A percentile compares a stretch with the other conserved stretches of the same genome.
These are phyloP conservation scores for Chloroclystis v-ata DNA, from an alignment of 2,888 invertebrate genomes.

Conservation along the genomic window DNA sequence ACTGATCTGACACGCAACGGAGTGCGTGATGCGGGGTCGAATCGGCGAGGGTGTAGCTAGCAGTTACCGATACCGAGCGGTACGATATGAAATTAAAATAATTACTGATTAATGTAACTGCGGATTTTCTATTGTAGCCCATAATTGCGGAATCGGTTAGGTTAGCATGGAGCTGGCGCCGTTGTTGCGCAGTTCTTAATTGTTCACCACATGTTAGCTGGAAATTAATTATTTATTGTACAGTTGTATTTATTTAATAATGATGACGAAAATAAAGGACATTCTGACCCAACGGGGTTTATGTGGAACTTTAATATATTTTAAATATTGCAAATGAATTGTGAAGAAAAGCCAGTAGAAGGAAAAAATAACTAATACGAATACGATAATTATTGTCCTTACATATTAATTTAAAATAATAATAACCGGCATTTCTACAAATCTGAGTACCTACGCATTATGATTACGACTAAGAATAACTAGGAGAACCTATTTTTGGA, in stretches of 20 bases:
- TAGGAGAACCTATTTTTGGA: too few relatives aligned
- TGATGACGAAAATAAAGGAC: too few relatives aligned
- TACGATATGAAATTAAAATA: conserved; percentile 29
- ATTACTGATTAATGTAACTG: conserved; percentile 27
- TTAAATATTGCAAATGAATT: too few relatives aligned
- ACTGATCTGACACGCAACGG: conserved; percentile 27
- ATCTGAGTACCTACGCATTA: not conserved
- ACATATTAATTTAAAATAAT: too few relatives aligned
- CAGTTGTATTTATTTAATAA: not conserved
- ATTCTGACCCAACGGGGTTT: too few relatives aligned
- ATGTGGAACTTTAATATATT: too few relatives aligned
- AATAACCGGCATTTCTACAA: too few relatives aligned
- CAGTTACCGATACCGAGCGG: conserved; percentile 28
- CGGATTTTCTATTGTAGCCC: conserved; percentile 11
- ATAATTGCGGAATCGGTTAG: conserved; percentile 13
- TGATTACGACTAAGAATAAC: too few relatives aligned
- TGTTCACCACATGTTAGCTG: not conserved
- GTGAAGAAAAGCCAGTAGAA: too few relatives aligned
- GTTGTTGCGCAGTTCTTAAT: conserved; percentile 1
- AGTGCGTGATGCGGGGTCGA: conserved; percentile 29
- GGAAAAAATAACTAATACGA: too few relatives aligned
- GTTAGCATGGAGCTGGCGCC: conserved; percentile 5
- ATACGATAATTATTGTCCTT: too few relatives aligned
- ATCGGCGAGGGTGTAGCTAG: conserved; percentile 29
- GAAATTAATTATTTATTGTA: not conserved